phyloP scores from a whole-genome alignment of 92 coral and sea anemone species.

The Bergia puertoricense region DNA sequence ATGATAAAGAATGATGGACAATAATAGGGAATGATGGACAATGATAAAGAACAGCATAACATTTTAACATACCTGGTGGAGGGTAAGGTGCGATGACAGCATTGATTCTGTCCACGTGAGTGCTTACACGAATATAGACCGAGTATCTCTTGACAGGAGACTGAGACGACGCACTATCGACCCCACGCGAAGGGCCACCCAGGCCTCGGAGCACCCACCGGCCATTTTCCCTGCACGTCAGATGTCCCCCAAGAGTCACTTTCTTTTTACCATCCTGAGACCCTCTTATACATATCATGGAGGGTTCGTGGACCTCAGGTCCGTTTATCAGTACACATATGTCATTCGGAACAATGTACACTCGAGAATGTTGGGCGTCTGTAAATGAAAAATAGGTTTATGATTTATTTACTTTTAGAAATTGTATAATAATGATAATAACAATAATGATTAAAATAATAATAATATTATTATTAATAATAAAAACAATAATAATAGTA shows the following conservation, averaged over 20 bases:
- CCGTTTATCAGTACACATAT: constrained; percentile 22
- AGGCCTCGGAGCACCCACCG: constrained; percentile 38
- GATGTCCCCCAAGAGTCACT: background rate
- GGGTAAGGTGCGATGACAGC: background rate
- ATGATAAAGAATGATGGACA: background rate
- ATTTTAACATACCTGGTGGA: constrained; percentile 1
- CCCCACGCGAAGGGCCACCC: constrained; percentile 9
- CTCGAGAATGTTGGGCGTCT: constrained; percentile 5
- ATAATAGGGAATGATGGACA: background rate
- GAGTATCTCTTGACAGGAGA: background rate
- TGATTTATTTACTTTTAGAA: too few species aligned
- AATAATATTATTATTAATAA: too few species aligned
- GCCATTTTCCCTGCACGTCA: constrained; percentile 33
- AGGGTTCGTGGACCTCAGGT: constrained; percentile 20
- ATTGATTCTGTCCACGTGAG: constrained; percentile 35
- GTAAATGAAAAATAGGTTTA: background rate
- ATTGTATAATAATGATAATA: too few species aligned
- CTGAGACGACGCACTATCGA: background rate
- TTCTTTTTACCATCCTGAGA: background rate
- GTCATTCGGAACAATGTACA: constrained; percentile 23
- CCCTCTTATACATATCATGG: constrained; percentile 36
- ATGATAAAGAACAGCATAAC: background rate
- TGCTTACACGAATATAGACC: constrained; percentile 20
- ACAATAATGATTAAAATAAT: too few species aligned
- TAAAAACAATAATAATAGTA: too few species aligned